These are phyloP conservation scores for Lepus timidus DNA, from an alignment of 2,113 vertebrate genomes.

Conservation along the genomic window DNA sequence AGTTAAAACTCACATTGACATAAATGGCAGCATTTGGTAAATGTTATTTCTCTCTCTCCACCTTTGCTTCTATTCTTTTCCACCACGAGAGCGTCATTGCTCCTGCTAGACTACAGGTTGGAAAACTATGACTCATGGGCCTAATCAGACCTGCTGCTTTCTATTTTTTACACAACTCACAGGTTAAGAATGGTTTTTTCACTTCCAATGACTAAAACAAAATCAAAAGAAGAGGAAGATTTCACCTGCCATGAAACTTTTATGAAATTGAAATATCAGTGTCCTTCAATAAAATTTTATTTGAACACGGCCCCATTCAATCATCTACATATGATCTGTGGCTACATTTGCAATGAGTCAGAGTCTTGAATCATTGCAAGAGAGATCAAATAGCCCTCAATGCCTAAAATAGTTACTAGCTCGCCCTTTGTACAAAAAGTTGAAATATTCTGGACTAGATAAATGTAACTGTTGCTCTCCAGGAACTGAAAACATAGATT, in stretches of 20 bases:
- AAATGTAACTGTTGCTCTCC: neutral
- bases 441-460: neutral
- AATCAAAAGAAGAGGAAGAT: neutral
- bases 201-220: neutral
- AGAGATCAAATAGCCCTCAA: neutral
- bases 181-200: neutral
- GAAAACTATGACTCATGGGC: neutral
- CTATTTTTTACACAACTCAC: neutral
- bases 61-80: neutral
- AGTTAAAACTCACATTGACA: neutral
- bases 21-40: neutral
- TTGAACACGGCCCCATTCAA: neutral
- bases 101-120: neutral
- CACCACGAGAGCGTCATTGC: neutral
- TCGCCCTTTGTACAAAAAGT: neutral
- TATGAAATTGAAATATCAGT: neutral
- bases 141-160: neutral
- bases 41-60: neutral
- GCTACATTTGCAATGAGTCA: neutral
- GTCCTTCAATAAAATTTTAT: neutral
- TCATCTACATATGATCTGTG: neutral
- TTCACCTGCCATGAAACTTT: neutral
- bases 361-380: neutral
- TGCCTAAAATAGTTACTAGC: neutral
- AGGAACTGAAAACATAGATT: constrained; percentile 7